Base-by-base conservation (phyloP, 2,797 vertebrate genomes). In the Threskiornis aethiopicus region DNA sequence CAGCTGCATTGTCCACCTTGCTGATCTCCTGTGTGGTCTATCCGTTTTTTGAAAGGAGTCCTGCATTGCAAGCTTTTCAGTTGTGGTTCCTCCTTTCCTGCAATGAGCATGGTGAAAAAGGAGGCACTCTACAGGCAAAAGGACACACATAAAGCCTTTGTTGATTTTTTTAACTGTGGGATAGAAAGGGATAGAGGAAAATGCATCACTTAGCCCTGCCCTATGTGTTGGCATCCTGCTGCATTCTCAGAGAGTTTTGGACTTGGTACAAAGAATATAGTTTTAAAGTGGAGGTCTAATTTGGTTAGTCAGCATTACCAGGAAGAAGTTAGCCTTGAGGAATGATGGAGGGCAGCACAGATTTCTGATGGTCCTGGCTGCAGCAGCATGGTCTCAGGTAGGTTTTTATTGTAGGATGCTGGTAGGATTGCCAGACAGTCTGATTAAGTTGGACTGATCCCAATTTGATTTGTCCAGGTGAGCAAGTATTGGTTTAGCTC, bases 81-180 rank as follows among this genome's bases (percentile, higher is more conserved):
- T 24, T 85, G 31, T 47, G 6, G 13, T 70, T 54, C 25, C 16
- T 80, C 42, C 55, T 89, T 87, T 89, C 31, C 41, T 84, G 24
- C 37, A 59, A 33, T 11, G 5, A 62, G 12, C 11, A 24, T 20
- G 26, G 28, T 12, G 16, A 61, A 77, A 57, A 95, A n/a, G 16
- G 25, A 80, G 18, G 14, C 4, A 37, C 9, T 62, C 17, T 22
- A 25, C 17, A 12, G 5, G 12, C 71, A n/a, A 93, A 86, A 69
- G 1, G 2, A 65, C 10, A 28, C 0, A 0, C 10, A 11, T 47
- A 83, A 81, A 64, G 13, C 3, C 26, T 86, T 75, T 55, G 6
- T 31, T 79, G n/a, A 47, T 42, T 69, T 96, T 78, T 51, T 79
- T 49, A 10, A 37, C 22, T 24, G 20, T 44, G 31, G 10, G 10